Evolutionary conservation across 2,888 invertebrate genomes (phyloP).

Genomic region (Ectemnius cavifrons): DNA sequence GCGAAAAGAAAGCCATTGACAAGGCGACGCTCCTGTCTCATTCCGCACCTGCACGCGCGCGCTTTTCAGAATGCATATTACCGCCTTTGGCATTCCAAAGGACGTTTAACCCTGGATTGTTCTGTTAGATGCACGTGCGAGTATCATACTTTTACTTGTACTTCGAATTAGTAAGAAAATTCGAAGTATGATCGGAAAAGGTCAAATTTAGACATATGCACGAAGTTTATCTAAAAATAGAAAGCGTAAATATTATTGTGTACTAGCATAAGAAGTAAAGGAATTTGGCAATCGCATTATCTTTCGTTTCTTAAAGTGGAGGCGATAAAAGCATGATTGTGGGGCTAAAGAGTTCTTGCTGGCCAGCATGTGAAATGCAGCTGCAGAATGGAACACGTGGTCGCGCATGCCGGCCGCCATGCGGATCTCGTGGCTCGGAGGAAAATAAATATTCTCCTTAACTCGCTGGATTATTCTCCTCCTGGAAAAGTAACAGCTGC

Average conservation of each 20-base stretch:
- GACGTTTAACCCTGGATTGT: neutral
- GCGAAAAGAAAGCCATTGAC: constrained; percentile 11
- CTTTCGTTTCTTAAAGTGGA: constrained; percentile 13
- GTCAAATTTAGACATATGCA: too few relatives aligned
- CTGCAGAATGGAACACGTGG: constrained; percentile 57
- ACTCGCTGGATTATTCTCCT: neutral
- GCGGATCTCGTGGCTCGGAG: constrained; percentile 35
- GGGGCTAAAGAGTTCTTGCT: constrained; percentile 16
- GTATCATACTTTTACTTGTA: too few relatives aligned
- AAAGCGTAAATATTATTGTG: too few relatives aligned
- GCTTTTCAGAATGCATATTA: too few relatives aligned
- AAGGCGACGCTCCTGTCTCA: constrained; percentile 10
- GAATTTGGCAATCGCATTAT: constrained; percentile 15
- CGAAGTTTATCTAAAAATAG: too few relatives aligned
- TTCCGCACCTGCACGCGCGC: neutral
- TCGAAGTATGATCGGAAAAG: too few relatives aligned
- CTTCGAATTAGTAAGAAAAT: too few relatives aligned
- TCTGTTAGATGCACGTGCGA: too few relatives aligned
- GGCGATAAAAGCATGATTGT: constrained; percentile 39
- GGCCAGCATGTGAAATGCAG: constrained; percentile 55
- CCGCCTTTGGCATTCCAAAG: too few relatives aligned
- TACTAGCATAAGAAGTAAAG: neutral
- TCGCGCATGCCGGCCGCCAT: constrained; percentile 33
- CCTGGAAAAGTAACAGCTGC: constrained; percentile 1
- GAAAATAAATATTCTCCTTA: constrained; percentile 31